Evolutionary conservation across 2,113 vertebrate species (phyloP), one percentile per base, ranked within the genome.

Genomic region (Dinomys branickii): DNA sequence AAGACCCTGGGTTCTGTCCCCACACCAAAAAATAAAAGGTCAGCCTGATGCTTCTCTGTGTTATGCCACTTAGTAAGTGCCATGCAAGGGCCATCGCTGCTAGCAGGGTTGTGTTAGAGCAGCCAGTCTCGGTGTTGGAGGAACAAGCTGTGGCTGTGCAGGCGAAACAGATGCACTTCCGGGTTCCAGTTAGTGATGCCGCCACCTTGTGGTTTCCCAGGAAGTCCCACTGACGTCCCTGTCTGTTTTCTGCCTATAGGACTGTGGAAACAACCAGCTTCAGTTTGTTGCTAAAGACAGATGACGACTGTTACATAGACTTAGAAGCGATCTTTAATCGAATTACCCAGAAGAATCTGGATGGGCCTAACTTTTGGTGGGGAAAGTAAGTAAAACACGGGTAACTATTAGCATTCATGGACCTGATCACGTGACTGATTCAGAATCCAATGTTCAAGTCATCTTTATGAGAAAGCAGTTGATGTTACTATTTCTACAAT

Each of bases 301-400:
- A 99, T 97, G 99, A 99, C 65, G 99, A 99, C 98, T 99, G 99
- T 97, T 99, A 99, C 97, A 98, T 99, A 94, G 99, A 99, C 93
- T 96, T 99, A 94, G 99, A 99, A 94, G 99, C 99, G 0, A 98
- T 99, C 30, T 99, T 99, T 98, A 98, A 98, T 97, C 99, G 99
- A 97, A 99, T 99, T 91, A 98, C 98, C 97, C 99, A 98, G 78
- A 99, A 99, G 98, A 98, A 98, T 87, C 94, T 99, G 96, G 98
- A 98, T 67, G 99, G 98, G 90, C 99, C 99, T 86, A 99, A 99
- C 95, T 99, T 99, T 94, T 99, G 99, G 99, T 99, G 99, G 99
- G 99, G 99, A 96, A 99, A 99, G 99, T 99, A 97, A 99, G 99
- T 99, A 92, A 56, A 73, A 54, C 22, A 6, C 80, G 59, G 28